phyloP scores from a whole-genome alignment of 1,140 invertebrate species.

The Babylonia areolata region DNA sequence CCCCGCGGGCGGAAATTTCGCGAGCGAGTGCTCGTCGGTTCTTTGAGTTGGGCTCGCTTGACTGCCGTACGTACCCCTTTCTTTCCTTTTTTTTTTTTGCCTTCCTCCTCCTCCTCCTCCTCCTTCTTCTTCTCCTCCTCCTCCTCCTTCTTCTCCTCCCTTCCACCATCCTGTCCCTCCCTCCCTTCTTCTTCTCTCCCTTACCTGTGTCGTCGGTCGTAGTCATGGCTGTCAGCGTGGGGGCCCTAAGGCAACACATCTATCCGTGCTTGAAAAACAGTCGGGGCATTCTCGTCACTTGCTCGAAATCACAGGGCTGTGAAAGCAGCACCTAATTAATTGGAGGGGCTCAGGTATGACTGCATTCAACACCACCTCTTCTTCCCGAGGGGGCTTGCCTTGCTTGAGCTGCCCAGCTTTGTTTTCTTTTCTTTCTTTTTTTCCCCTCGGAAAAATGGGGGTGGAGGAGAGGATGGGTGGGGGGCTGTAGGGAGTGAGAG shows the following conservation, averaged over 20 bases:
- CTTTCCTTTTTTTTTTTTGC: no score
- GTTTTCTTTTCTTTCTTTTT: not conserved
- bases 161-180: not conserved
- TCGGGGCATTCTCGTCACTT: not conserved
- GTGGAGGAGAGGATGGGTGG: no score
- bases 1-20: conserved; percentile 19
- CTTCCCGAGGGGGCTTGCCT: no score
- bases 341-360: conserved; percentile 6
- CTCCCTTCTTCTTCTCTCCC: not conserved
- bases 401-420: no score
- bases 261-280: conserved; percentile 25
- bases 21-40: conserved; percentile 21
- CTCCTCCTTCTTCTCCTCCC: not conserved
- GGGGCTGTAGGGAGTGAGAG: no score
- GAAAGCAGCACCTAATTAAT: conserved; percentile 14
- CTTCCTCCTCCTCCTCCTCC: not conserved
- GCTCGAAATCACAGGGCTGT: not conserved
- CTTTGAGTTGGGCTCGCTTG: conserved; percentile 10
- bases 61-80: not conserved
- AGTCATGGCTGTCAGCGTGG: not conserved
- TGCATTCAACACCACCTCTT: not conserved
- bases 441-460: not conserved
- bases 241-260: not conserved
- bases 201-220: conserved; percentile 5
- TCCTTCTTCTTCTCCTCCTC: no score